These are phyloP conservation scores for Drosophila tanythrix DNA, from an alignment of 2,888 invertebrate species.

Conservation along the genomic window DNA sequence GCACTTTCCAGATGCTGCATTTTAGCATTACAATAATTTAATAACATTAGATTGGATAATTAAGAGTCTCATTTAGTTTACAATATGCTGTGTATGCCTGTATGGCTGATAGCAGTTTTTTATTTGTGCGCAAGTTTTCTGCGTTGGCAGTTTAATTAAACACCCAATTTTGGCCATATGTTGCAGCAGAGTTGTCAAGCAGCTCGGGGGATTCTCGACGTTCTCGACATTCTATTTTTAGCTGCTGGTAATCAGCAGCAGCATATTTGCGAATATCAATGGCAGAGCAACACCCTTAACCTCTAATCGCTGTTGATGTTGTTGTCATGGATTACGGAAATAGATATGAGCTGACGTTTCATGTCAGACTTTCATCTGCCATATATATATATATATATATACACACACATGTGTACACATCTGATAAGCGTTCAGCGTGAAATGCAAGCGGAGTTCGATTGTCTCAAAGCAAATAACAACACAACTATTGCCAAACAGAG, in stretches of 20 bases:
- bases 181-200: slow-evolving; percentile 36
- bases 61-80: slow-evolving; percentile 29
- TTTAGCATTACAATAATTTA: background rate
- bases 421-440: slow-evolving; percentile 2
- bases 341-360: slow-evolving; percentile 40
- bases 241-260: slow-evolving; percentile 55
- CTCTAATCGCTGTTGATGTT: slow-evolving; percentile 21
- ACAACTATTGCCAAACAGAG: background rate
- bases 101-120: slow-evolving; percentile 44
- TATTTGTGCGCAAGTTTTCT: slow-evolving; percentile 2
- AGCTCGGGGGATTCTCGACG: slow-evolving; percentile 14
- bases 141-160: slow-evolving; percentile 38
- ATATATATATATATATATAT: background rate
- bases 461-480: background rate
- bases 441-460: background rate
- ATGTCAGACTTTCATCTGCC: slow-evolving; percentile 8
- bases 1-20: slow-evolving; percentile 10
- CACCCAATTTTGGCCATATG: slow-evolving; percentile 45
- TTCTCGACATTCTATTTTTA: slow-evolving; percentile 56
- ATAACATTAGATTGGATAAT: background rate
- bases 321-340: slow-evolving; percentile 43
- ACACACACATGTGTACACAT: background rate
- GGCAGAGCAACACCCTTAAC: slow-evolving; percentile 26
- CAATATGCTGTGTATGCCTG: slow-evolving; percentile 24
- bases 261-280: slow-evolving; percentile 55